Conservation (phyloP, 2,888 invertebrate species). For the Drosophila niveifrons region DNA sequence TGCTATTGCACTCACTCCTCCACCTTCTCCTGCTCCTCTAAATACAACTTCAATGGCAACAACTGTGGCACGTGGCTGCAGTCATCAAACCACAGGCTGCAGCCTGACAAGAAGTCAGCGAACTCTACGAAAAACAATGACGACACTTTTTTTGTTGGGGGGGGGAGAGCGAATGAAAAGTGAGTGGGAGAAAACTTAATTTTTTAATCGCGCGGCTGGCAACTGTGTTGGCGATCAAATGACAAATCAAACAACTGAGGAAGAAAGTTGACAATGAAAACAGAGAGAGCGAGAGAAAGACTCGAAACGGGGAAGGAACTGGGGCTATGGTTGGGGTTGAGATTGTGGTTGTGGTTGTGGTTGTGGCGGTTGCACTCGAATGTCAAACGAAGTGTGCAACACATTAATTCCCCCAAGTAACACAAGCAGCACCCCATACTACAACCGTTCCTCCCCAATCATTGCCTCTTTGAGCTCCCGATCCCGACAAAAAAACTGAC, state of each 20-base stretch:
- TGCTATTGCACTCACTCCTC: background rate
- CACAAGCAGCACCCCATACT: slow-evolving; percentile 28
- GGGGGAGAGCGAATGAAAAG: slow-evolving; percentile 7
- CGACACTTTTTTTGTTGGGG: slow-evolving; percentile 36
- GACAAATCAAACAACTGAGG: slow-evolving; percentile 78
- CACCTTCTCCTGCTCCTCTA: too few relatives aligned
- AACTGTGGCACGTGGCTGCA: slow-evolving; percentile 57
- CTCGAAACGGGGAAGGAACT: background rate
- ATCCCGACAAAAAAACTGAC: slow-evolving; percentile 43
- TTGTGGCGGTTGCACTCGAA: slow-evolving; percentile 45
- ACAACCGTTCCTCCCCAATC: background rate
- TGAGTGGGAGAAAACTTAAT: slow-evolving; percentile 53
- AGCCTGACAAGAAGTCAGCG: slow-evolving; percentile 57
- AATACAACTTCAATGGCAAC: background rate
- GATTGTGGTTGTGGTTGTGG: slow-evolving; percentile 6
- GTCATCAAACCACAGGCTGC: slow-evolving; percentile 46
- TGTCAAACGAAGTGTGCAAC: slow-evolving; percentile 83
- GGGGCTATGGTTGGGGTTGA: slow-evolving; percentile 13
- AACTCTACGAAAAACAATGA: slow-evolving; percentile 57
- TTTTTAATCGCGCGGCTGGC: slow-evolving; percentile 72
- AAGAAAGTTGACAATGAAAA: slow-evolving; percentile 58
- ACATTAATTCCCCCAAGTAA: slow-evolving; percentile 75
- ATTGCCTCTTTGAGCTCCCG: slow-evolving; percentile 10
- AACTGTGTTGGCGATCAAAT: slow-evolving; percentile 80
- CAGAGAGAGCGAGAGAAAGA: slow-evolving; percentile 36